phyloP scores from a whole-genome alignment of 35 echinoderm and acorn worm species.

The Amphiura filiformis region DNA sequence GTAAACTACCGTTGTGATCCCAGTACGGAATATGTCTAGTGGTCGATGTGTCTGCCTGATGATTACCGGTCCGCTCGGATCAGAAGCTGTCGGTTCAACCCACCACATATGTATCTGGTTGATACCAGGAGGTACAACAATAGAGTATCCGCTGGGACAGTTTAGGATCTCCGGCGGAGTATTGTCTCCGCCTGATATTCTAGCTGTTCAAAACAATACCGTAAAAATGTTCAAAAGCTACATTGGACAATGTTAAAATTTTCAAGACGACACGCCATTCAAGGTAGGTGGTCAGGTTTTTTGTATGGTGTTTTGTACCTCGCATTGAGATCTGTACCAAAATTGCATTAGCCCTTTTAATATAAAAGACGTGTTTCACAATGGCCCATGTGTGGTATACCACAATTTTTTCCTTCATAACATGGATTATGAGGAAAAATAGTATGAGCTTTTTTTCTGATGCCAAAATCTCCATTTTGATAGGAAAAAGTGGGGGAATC shows the following conservation, averaged over 20 bases:
- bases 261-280: not conserved
- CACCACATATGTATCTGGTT: not conserved
- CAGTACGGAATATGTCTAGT: not conserved
- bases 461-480: too few species aligned
- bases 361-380: too few species aligned
- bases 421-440: too few species aligned
- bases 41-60: slow-evolving; percentile 14
- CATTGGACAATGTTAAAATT: not conserved
- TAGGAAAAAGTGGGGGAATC: too few species aligned
- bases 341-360: too few species aligned
- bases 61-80: not conserved
- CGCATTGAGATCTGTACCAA: not conserved
- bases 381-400: too few species aligned
- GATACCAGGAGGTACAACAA: not conserved
- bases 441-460: too few species aligned
- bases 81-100: not conserved
- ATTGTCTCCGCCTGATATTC: not conserved
- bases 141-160: not conserved
- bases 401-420: too few species aligned
- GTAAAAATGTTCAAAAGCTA: not conserved
- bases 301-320: not conserved
- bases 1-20: slow-evolving; percentile 11
- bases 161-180: not conserved
- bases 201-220: not conserved
- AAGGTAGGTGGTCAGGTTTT: not conserved